Percentiles rank a stretch among this genome's conserved stretches.
These are phyloP conservation scores for Elachura formosa DNA, from an alignment of 2,113 vertebrate species.

Conservation along the genomic window DNA sequence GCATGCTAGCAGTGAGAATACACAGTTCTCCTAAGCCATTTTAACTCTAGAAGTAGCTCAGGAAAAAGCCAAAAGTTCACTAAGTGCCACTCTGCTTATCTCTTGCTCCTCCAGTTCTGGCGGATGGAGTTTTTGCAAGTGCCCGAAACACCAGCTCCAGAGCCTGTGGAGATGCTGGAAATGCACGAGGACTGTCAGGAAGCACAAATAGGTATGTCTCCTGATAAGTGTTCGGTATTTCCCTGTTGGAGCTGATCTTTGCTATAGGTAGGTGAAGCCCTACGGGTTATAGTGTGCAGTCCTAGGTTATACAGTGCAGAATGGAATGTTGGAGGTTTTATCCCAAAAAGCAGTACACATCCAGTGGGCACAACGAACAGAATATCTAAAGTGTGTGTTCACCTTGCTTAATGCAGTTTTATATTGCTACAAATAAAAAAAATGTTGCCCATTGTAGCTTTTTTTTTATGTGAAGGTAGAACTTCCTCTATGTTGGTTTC, in stretches of 20 bases:
- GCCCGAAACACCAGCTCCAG: constrained; percentile 94
- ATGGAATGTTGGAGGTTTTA: background rate
- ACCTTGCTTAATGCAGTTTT: background rate
- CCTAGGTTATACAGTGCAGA: background rate
- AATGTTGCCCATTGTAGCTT: fast-evolving
- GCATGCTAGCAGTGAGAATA: background rate
- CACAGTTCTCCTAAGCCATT: background rate
- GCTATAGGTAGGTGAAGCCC: fast-evolving
- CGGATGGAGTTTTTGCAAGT: constrained; percentile 98
- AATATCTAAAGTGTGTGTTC: background rate
- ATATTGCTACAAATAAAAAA: background rate
- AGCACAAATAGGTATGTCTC: constrained; percentile 84
- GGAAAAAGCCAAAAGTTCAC: background rate
- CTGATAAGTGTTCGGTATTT: background rate
- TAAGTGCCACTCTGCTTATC: background rate
- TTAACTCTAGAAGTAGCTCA: background rate
- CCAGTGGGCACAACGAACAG: background rate
- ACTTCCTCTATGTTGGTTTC: background rate
- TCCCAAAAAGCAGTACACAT: background rate
- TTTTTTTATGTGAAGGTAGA: background rate
- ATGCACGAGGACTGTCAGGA: constrained; percentile 89
- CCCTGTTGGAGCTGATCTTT: background rate
- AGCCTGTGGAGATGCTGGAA: constrained; percentile 82
- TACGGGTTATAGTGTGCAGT: too few species aligned
- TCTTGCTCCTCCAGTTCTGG: constrained; percentile 83